Evolutionary conservation across 2,888 invertebrate species (phyloP), one percentile per base, ranked within the genome.

Genomic region (Euspilapteryx auroguttella): DNA sequence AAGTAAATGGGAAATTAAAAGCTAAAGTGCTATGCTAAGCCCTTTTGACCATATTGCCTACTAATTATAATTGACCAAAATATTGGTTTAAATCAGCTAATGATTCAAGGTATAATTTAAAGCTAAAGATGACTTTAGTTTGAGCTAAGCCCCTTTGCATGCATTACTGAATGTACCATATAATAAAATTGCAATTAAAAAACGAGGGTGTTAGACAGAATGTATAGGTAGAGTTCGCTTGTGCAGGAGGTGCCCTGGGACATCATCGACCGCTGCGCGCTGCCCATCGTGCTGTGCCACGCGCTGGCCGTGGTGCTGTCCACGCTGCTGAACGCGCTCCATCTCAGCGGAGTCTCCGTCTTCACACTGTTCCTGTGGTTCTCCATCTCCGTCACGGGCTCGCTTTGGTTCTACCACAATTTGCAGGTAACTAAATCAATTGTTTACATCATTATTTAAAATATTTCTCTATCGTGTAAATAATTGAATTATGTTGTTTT

Each of bases 351-450:
- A 46, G 79, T 89, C 35, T 86, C 89, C 7, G 85, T 87, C 30
- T 85, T 90, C 55, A 85, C 87, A 6, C 76, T 90, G 11, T 90
- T 90, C 57, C 80, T 89, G 17, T 83, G 87, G 79, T 86, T 89
- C 51, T 75, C 85, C 27, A 78, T 87, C 45, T 85, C 86, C 27
- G 82, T 85, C 33, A 78, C 86, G 35, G 87, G 87, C 14, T 84
- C 85, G 2, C 84, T 89, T 7, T 78, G 89, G 58, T 90, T 89
- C 63, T 91, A 89, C 63, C 89, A 89, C 49, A 89, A 89, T 50
- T 75, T 91, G 27, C 89, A 89, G 86, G 90, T 89, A 69, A 79
- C 75, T 55, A n/a, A 20, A 5, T n/a, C n/a, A n/a, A n/a, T n/a
- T n/a, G n/a, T n/a, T n/a, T n/a, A n/a, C n/a, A n/a, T n/a, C n/a